Evolutionary conservation across 2,797 vertebrate species (phyloP), one percentile per base, ranked within the genome.

Genomic region (Lophura swinhoii): DNA sequence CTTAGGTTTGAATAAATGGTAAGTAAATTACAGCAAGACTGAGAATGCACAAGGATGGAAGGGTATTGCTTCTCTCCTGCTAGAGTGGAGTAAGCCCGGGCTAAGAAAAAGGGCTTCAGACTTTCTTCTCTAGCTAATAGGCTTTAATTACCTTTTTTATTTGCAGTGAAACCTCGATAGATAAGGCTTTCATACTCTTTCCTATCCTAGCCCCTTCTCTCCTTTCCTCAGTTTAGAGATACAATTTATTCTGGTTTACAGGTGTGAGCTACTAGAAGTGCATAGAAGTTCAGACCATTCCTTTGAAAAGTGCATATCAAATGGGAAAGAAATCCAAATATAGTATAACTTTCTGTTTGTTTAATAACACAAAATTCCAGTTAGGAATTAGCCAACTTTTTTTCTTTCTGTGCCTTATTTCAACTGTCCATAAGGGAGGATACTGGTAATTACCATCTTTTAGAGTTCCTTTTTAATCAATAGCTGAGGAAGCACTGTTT

Each of bases 101-200:
- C 37, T 85, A 41, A 74, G 72, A 59, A 79, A 80, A 69, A 26
- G 21, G n/a, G 43, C 70, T 75, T 33, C 22, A 53, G 39, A 39
- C 59, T 60, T 56, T 67, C 78, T 83, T 92, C 69, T 91, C n/a
- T 13, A 79, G 6, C 53, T 89, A 77, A 26, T 69, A 87, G 49
- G 14, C 64, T 83, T 84, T 72, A 84, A 84, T 89, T 80, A 74
- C 59, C 37, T 85, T 88, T 63, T 60, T 84, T 89, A 56, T 87
- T 95, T 94, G 80, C 82, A 86, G 13, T 86, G 91, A 88, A 88
- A 84, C 33, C 46, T 95, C 71, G 28, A 10, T 55, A 84, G 64
- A 55, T 75, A 84, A 91, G 28, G 82, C 13, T 84, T 79, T 8
- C 8, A 17, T 82, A n/a, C 8, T 66, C 0, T 4, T 58, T 75